Evolutionary conservation across 2,797 vertebrate species (phyloP), one percentile per base, ranked within the genome.

Genomic region (Cryptoprocta ferox): DNA sequence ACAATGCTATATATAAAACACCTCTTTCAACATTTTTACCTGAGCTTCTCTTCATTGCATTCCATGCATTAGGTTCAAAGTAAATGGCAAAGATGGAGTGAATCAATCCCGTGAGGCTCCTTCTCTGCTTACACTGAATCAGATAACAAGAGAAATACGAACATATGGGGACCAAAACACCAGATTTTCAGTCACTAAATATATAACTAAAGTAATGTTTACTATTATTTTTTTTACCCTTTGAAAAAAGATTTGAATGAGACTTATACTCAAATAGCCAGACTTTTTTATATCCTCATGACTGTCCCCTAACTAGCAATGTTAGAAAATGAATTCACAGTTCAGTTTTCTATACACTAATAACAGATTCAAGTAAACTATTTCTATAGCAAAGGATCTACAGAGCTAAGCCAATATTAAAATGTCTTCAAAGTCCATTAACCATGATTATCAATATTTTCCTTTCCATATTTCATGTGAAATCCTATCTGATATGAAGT

Each of bases 391-490:
- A 93, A 93, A 89, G 19, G 19, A 45, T 2, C 32, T 66, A 50
- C 2, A 65, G 42, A 61, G 35, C 28, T 50, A 9, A 91, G 73
- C 42, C 50, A 92, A 65, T 76, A 91, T 75, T n/a, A 92, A 79
- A 95, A 88, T 94, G 35, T 37, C 53, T 92, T 84, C 5, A 42
- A n/a, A 65, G 37, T 70, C 75, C 37, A 79, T 73, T 88, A 82
- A 73, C 50, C 79, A 61, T 79, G 16, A 90, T 82, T 93, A 76
- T 90, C 48, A 76, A 32, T 87, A 53, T 94, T 84, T 71, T 83
- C 8, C 24, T 66, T 92, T 90, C n/a, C 68, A 37, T 83, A 79
- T 63, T 95, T 95, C 73, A 89, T 91, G 21, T 83, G 66, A 91
- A 96, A 94, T 66, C 28, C n/a, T 89, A 28, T 89, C 28, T 85